Conservation (phyloP, 1,140 invertebrate genomes). For the Drosophila elegans region DNA sequence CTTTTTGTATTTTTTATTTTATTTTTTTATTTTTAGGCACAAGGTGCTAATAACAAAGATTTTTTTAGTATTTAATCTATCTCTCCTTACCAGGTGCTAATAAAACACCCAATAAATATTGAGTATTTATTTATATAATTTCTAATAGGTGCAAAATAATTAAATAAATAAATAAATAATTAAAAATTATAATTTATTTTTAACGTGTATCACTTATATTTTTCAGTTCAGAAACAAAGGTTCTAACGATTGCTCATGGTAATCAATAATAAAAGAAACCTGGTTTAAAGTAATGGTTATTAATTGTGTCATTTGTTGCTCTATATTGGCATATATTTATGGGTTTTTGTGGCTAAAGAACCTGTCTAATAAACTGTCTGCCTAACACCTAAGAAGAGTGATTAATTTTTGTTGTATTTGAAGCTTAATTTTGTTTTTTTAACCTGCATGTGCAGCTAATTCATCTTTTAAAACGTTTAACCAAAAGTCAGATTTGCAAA, state of each 20-base stretch:
- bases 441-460: too few relatives aligned
- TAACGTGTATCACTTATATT: background rate
- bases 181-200: background rate
- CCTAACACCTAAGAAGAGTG: background rate
- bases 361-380: too few relatives aligned
- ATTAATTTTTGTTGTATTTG: background rate
- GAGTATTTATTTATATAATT: too few relatives aligned
- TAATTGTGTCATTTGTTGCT: background rate
- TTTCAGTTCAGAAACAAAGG: background rate
- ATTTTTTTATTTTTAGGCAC: too few relatives aligned
- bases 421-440: too few relatives aligned
- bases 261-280: background rate
- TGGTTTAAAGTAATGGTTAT: background rate
- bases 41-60: too few relatives aligned
- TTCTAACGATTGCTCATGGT: too few relatives aligned
- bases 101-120: too few relatives aligned
- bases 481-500: background rate
- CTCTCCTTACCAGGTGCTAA: too few relatives aligned
- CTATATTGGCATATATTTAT: background rate
- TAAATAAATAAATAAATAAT: too few relatives aligned
- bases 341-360: background rate
- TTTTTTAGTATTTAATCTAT: too few relatives aligned
- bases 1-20: slow-evolving; percentile 23
- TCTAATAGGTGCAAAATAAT: too few relatives aligned
- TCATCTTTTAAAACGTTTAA: background rate